phyloP scores from a whole-genome alignment of 2,888 invertebrate genomes.

The Strigamia crassipes region DNA sequence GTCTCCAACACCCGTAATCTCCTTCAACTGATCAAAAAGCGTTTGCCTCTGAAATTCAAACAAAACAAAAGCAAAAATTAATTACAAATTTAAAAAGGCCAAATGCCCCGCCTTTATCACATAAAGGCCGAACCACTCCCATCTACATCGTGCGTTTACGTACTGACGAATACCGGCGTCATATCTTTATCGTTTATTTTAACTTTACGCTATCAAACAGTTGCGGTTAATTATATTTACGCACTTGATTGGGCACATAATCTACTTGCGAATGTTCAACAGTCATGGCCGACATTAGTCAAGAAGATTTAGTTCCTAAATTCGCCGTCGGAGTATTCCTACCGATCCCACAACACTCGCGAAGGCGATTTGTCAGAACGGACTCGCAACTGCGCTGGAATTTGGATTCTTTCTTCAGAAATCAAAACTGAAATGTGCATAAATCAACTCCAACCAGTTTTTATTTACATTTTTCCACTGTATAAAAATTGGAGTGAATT shows the following conservation, averaged over 20 bases:
- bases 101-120: neutral
- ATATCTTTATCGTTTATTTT: neutral
- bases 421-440: neutral
- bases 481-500: constrained; percentile 22
- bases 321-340: no score
- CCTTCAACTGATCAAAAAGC: constrained; percentile 51
- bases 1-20: constrained; percentile 54
- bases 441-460: constrained; percentile 25
- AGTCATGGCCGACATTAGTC: constrained; percentile 50
- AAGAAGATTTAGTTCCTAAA: neutral
- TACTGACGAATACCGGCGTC: no score
- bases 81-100: neutral
- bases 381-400: no score
- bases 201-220: neutral
- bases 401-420: no score
- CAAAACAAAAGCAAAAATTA: neutral
- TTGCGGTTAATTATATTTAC: neutral
- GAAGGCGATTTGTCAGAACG: no score
- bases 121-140: neutral
- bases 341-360: no score
- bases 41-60: constrained; percentile 47
- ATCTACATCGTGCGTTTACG: no score
- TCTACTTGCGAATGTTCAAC: constrained; percentile 52
- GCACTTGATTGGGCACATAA: constrained; percentile 50
- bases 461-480: constrained; percentile 14